Evolutionary conservation across 2,888 invertebrate species (phyloP).

Genomic region (Agrochola circellaris): DNA sequence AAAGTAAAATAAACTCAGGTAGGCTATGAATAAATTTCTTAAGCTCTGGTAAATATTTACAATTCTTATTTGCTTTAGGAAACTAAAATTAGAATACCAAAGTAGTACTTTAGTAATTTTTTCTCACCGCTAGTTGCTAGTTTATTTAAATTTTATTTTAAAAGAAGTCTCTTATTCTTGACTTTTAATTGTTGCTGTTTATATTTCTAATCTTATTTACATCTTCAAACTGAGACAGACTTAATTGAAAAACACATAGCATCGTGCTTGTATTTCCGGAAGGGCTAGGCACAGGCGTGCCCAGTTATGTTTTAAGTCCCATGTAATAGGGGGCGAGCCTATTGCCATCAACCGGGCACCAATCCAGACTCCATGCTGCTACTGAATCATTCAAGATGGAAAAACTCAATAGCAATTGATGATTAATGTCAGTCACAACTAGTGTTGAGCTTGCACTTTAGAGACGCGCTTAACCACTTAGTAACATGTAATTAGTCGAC

Average conservation of each 20-base stretch:
- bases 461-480: no score
- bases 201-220: not conserved
- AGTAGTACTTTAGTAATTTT: conserved; percentile 15
- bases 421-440: no score
- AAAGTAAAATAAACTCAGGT: conserved; percentile 29
- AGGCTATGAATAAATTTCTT: conserved; percentile 50
- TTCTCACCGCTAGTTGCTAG: conserved; percentile 14
- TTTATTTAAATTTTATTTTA: conserved; percentile 43
- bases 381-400: no score
- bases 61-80: conserved; percentile 38
- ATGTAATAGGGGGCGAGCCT: no score
- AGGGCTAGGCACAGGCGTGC: no score
- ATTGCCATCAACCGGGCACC: not conserved
- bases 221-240: not conserved
- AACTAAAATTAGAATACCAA: conserved; percentile 43
- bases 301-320: not conserved
- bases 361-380: no score
- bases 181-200: not conserved
- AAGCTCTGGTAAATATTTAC: conserved; percentile 34
- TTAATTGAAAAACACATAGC: no score
- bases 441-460: no score
- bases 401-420: no score
- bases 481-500: no score
- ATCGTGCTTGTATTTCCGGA: not conserved
- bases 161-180: not conserved